Evolutionary conservation across 2,113 vertebrate species (phyloP), one percentile per base, ranked within the genome.

Genomic region (Ceuthmochares aereus): DNA sequence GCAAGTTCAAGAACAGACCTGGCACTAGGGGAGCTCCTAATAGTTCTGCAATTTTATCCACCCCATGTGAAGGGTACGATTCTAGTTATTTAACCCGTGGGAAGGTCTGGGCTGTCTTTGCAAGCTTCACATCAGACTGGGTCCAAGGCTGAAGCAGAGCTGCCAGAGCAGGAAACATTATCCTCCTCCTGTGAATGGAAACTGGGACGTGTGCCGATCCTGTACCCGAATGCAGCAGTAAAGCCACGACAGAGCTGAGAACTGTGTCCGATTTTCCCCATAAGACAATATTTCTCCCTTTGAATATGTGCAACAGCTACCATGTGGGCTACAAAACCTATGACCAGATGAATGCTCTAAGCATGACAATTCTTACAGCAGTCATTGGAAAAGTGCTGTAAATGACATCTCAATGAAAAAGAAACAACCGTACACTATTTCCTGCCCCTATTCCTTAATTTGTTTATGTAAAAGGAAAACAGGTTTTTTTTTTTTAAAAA

Each of bases 81-180:
- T 12, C 43, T 16, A 3, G 26, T 90, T 78, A 89, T 54, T 89
- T 72, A 89, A 82, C 58, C 58, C 4, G 3, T 75, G 91, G 66
- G 91, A 94, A 84, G 49, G 43, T 68, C 45, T 85, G 89, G 69
- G 43, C 34, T 74, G n/a, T 18, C 75, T 79, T 66, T 49, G 51
- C 17, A 55, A 84, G 63, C 73, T 82, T 70, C 42, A 25, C 21
- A n/a, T 45, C 58, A 70, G 19, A 30, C 64, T 34, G 20, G 43
- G 37, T 80, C 68, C 52, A 29, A 87, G 32, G 58, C 68, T 0
- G 10, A 80, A 76, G 68, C 13, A 25, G 30, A 72, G 74, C 82
- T 87, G 77, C 78, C 66, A 89, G 70, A 81, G 58, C n/a, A 85
- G 54, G 91, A 94, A 97, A 92, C 0, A 1, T 87, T 87, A 95